Conservation (phyloP, 1,140 invertebrate genomes). For the Phthorimaea operculella region DNA sequence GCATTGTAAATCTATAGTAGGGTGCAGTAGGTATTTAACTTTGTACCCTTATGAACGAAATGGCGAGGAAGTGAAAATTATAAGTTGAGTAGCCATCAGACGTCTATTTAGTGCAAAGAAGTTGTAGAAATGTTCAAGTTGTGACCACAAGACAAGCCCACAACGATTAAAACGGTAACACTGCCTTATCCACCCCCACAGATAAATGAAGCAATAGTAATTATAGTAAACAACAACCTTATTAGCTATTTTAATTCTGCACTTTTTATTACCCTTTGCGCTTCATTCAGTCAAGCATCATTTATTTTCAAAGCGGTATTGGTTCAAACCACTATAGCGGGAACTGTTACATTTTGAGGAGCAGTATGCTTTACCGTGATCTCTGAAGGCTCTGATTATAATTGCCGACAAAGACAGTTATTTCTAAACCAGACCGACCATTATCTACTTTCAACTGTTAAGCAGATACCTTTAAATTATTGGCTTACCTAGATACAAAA, state of each 20-base stretch:
- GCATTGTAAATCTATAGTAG: no score
- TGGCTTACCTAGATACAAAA: no score
- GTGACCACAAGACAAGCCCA: neutral
- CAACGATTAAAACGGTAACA: neutral
- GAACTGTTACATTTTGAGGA: neutral
- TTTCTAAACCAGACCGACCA: neutral
- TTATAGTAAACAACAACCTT: conserved; percentile 17
- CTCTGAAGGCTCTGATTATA: neutral
- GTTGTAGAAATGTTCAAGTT: no score
- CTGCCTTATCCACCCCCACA: neutral
- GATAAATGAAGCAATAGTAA: conserved; percentile 14
- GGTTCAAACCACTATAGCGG: neutral
- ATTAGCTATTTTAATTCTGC: conserved; percentile 14
- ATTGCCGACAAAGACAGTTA: neutral
- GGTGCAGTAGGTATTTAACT: no score
- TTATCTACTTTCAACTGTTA: no score
- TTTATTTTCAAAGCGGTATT: conserved; percentile 15
- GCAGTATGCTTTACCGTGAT: neutral
- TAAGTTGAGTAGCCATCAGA: no score
- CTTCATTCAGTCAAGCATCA: conserved; percentile 18
- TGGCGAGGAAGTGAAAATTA: no score
- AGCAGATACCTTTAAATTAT: no score
- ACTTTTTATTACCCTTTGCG: conserved; percentile 8
- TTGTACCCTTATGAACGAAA: no score
- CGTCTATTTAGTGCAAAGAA: no score